Percentiles rank a stretch among this genome's conserved stretches.
Conservation (phyloP, 2,113 vertebrate genomes). For the Tor tambroides region DNA sequence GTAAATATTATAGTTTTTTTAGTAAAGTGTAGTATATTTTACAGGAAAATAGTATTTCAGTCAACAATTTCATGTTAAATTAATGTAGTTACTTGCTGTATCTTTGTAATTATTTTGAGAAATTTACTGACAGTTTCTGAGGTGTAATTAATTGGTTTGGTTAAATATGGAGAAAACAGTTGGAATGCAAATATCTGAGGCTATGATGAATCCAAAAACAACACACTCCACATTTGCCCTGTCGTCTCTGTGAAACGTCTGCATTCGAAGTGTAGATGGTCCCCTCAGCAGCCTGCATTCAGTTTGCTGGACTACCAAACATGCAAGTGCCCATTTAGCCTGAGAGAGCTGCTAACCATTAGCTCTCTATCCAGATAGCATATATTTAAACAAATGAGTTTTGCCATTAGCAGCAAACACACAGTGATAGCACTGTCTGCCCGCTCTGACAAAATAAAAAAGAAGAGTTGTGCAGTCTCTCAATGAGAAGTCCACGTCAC, state of each 20-base stretch:
- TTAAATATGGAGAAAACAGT: not conserved
- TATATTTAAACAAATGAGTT: conserved; percentile 71
- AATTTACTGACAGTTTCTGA: not conserved
- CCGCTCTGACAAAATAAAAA: conserved; percentile 34
- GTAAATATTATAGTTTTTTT: not conserved
- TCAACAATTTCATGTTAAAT: no score
- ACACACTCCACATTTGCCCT: not conserved
- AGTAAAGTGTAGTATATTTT: not conserved
- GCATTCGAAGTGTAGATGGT: not conserved
- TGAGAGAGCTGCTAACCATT: conserved; percentile 34
- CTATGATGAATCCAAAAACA: not conserved
- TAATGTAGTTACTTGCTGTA: not conserved
- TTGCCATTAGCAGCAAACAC: conserved; percentile 40
- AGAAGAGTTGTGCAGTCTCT: not conserved
- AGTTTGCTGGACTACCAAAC: conserved; percentile 5
- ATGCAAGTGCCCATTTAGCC: conserved; percentile 13
- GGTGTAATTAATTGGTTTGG: not conserved
- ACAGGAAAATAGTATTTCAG: not conserved
- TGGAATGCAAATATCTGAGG: not conserved
- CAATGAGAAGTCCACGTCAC: not conserved
- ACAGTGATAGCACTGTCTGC: conserved; percentile 30
- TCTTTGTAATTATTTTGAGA: not conserved
- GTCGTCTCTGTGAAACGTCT: not conserved
- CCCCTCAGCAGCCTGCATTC: conserved; percentile 16
- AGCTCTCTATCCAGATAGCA: conserved; percentile 69